Conservation (phyloP, 2,113 vertebrate species). For the Penelope pileata region DNA sequence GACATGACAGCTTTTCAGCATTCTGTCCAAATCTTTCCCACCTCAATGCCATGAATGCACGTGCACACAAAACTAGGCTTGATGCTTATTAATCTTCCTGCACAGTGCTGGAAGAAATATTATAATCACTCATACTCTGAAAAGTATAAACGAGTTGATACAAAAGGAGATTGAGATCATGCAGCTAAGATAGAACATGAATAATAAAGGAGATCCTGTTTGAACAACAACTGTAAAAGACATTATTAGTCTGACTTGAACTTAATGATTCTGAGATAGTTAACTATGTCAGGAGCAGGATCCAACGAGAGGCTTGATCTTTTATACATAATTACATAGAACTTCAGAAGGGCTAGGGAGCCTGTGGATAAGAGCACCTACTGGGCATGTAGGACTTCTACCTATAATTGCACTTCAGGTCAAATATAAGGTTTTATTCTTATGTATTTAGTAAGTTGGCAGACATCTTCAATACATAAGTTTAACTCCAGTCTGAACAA, state of each 20-base stretch:
- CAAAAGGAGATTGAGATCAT: neutral
- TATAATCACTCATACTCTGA: neutral
- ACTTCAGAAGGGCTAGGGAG: neutral
- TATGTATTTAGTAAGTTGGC: neutral
- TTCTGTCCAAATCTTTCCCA: neutral
- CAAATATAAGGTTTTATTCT: neutral
- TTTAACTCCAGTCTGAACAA: neutral
- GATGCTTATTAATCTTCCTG: neutral
- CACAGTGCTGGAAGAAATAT: neutral
- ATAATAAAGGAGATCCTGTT: neutral
- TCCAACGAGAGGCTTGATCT: neutral
- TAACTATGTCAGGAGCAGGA: neutral
- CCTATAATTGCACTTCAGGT: neutral
- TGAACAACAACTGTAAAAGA: neutral
- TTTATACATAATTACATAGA: neutral
- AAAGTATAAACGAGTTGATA: neutral
- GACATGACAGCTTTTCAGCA: neutral
- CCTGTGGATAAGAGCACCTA: neutral
- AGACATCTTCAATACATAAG: neutral
- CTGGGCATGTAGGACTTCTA: neutral
- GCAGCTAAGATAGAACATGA: neutral
- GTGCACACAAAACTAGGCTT: neutral
- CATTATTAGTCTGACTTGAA: neutral
- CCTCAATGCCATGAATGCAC: neutral
- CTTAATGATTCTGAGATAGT: neutral